These are phyloP conservation scores for Paracyclopina nana DNA, from an alignment of 1,140 invertebrate species.

Conservation along the genomic window DNA sequence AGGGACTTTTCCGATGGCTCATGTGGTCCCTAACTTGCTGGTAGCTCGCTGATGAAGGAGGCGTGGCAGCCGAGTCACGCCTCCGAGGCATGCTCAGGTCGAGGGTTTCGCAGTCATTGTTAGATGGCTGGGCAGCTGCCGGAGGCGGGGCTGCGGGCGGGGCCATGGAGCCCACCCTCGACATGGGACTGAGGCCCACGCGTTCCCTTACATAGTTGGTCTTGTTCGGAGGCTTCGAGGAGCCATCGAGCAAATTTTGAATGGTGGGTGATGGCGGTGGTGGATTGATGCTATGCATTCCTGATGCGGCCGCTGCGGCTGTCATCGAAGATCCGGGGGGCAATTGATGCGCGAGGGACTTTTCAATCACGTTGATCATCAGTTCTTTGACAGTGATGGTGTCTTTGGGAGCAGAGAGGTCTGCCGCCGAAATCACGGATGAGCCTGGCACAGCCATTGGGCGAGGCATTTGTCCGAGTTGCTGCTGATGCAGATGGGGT, in stretches of 20 bases:
- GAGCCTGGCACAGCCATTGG: too few species aligned
- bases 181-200: background rate
- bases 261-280: too few species aligned
- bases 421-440: too few species aligned
- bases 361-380: constrained; percentile 13
- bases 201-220: background rate
- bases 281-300: too few species aligned
- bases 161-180: constrained; percentile 3
- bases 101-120: constrained; percentile 8
- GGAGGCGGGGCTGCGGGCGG: constrained; percentile 1
- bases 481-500: too few species aligned
- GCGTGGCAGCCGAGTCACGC: constrained; percentile 3
- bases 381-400: constrained; percentile 5
- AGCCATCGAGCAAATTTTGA: constrained; percentile 4
- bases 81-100: constrained; percentile 11
- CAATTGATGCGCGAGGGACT: background rate
- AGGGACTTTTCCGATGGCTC: background rate
- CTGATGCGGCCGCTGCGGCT: too few species aligned
- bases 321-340: background rate
- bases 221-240: background rate
- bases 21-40: background rate
- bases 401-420: background rate
- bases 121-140: background rate
- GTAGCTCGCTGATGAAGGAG: background rate
- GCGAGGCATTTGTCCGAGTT: too few species aligned